phyloP scores from a whole-genome alignment of 2,797 vertebrate species.

The Capromys pilorides region DNA sequence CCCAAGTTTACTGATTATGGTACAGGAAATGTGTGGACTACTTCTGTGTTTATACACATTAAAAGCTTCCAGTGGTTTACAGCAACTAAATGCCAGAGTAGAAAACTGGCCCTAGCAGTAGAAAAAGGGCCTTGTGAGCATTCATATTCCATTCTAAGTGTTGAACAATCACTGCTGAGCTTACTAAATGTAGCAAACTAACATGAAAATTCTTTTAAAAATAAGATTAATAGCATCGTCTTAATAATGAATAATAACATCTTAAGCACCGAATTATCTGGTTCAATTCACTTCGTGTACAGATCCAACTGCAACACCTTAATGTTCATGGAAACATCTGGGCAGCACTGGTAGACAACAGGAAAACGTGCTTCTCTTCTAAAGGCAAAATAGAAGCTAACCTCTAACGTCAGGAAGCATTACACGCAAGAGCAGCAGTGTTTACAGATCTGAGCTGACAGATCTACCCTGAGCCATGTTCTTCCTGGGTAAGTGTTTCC shows the following conservation, averaged over 20 bases:
- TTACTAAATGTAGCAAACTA: neutral
- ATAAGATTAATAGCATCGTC: neutral
- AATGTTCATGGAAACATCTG: neutral
- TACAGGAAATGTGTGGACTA: neutral
- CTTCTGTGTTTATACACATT: neutral
- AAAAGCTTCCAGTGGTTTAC: neutral
- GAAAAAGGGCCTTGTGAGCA: neutral
- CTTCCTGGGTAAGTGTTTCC: constrained; percentile 32
- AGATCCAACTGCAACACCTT: neutral
- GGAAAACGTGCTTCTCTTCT: constrained; percentile 34
- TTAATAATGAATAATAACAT: neutral
- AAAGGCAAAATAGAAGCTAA: constrained; percentile 43
- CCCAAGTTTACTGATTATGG: neutral
- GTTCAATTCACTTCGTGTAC: neutral
- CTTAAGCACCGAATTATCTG: neutral
- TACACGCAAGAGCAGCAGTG: neutral
- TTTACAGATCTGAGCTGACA: constrained; percentile 34
- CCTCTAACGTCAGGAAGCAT: constrained; percentile 48
- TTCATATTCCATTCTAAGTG: neutral
- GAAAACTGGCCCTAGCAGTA: neutral
- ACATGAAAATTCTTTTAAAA: neutral
- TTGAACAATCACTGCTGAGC: neutral
- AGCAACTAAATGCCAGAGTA: neutral
- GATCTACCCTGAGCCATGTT: neutral
- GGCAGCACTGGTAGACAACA: neutral